These are phyloP conservation scores for Encarsia formosa DNA, from an alignment of 2,888 invertebrate species.

Conservation along the genomic window DNA sequence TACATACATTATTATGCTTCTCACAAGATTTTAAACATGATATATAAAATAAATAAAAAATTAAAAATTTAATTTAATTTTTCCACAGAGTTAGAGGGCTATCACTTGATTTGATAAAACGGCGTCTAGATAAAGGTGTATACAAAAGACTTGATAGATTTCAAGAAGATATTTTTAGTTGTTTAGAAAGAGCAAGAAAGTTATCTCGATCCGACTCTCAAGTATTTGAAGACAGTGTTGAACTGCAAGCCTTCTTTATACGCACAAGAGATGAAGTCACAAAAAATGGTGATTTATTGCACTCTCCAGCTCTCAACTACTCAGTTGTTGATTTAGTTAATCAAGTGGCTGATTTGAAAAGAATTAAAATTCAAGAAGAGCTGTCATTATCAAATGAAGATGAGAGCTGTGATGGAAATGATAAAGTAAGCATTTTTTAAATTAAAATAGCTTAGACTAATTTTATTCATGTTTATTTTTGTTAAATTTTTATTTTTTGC, in stretches of 20 bases:
- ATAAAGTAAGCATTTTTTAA: conserved; percentile 41
- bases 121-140: conserved; percentile 84
- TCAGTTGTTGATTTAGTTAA: conserved; percentile 71
- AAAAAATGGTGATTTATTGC: conserved; percentile 71
- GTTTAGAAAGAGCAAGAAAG: conserved; percentile 84
- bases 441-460: no score
- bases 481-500: no score
- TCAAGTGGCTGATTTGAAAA: conserved; percentile 71
- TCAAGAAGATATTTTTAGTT: conserved; percentile 93
- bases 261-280: conserved; percentile 70
- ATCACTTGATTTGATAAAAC: conserved; percentile 88
- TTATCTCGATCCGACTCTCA: conserved; percentile 89
- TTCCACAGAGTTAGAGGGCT: conserved; percentile 69
- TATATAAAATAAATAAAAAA: background rate
- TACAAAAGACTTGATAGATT: conserved; percentile 92
- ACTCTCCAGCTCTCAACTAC: conserved; percentile 83
- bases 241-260: conserved; percentile 88
- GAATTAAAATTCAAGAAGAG: conserved; percentile 73
- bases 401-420: conserved; percentile 56
- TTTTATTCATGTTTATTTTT: no score
- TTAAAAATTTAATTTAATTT: conserved; percentile 5
- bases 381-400: conserved; percentile 63
- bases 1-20: conserved; percentile 43
- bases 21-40: no score
- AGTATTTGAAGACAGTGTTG: conserved; percentile 92